Conservation (phyloP, 2,113 vertebrate species). For the Epinephelus cyanopodus region DNA sequence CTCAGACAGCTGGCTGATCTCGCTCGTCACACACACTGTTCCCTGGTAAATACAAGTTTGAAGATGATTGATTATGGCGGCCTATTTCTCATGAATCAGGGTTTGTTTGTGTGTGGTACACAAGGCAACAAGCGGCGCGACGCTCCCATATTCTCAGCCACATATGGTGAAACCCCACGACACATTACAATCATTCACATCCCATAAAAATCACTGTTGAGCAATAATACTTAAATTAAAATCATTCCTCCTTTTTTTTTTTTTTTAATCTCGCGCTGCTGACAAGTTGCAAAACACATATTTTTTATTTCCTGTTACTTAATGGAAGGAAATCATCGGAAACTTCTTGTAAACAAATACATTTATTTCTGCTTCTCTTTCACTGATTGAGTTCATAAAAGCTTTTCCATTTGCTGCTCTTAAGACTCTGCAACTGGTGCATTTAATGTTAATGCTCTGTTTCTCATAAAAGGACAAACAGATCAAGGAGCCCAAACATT, state of each 20-base stretch:
- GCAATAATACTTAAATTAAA: constrained; percentile 31
- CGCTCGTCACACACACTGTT: constrained; percentile 54
- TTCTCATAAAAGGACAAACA: background rate
- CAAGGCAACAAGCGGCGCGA: constrained; percentile 21
- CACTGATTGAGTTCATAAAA: background rate
- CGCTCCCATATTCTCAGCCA: constrained; percentile 45
- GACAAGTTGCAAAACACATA: background rate
- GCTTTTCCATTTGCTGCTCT: constrained; percentile 13
- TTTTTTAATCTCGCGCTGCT: constrained; percentile 3
- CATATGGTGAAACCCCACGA: constrained; percentile 58
- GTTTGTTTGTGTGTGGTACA: constrained; percentile 67
- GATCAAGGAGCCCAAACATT: background rate
- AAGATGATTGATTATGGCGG: constrained; percentile 73
- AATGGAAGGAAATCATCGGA: background rate
- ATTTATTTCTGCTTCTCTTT: background rate
- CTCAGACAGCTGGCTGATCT: constrained; percentile 68
- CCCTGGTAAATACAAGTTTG: constrained; percentile 64
- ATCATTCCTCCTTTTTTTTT: background rate
- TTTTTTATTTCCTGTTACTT: background rate
- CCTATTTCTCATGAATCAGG: constrained; percentile 57
- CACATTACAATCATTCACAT: constrained; percentile 54
- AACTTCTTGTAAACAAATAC: constrained; percentile 10
- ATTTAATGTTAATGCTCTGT: background rate
- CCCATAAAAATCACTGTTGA: constrained; percentile 52
- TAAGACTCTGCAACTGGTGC: background rate